A percentile compares a stretch with the other conserved stretches of the same genome.
Evolutionary conservation across 1,140 invertebrate species (phyloP).

Genomic region (Parasteatoda tepidariorum): DNA sequence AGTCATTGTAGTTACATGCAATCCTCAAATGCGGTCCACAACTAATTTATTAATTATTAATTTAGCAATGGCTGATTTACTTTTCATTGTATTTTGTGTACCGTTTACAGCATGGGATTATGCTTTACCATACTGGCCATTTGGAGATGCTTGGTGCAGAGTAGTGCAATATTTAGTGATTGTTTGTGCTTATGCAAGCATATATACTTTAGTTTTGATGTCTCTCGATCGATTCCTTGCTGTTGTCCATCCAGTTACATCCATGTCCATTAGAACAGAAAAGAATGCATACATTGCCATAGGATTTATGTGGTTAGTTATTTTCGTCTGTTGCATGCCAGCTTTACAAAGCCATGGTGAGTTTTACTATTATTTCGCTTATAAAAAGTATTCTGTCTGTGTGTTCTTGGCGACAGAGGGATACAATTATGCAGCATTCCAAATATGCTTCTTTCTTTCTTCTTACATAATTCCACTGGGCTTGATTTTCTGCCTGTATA

Average conservation of each 20-base stretch:
- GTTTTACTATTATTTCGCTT: constrained; percentile 65
- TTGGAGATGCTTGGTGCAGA: constrained; percentile 91
- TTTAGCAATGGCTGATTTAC: constrained; percentile 87
- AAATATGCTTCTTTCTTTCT: constrained; percentile 79
- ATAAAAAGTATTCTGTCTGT: constrained; percentile 14
- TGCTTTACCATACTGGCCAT: constrained; percentile 88
- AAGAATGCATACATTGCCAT: constrained; percentile 85
- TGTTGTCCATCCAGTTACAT: constrained; percentile 91
- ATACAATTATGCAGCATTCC: constrained; percentile 65
- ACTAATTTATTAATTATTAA: constrained; percentile 93
- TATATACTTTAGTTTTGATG: constrained; percentile 95
- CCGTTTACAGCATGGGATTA: constrained; percentile 94
- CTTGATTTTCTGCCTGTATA: constrained; percentile 88
- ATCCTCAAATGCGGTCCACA: constrained; percentile 91
- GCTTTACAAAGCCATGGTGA: constrained; percentile 83
- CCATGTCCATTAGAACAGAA: constrained; percentile 88
- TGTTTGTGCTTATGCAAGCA: constrained; percentile 91
- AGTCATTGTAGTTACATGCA: constrained; percentile 76
- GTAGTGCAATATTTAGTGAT: constrained; percentile 85
- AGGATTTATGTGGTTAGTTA: constrained; percentile 82
- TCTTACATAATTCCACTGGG: constrained; percentile 87
- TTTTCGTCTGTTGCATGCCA: constrained; percentile 80
- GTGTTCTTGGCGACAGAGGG: constrained; percentile 46
- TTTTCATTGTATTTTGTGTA: constrained; percentile 96
- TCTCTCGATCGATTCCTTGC: constrained; percentile 94